These are phyloP conservation scores for Neopipo cinnamomea DNA, from an alignment of 2,113 vertebrate species.

Conservation along the genomic window DNA sequence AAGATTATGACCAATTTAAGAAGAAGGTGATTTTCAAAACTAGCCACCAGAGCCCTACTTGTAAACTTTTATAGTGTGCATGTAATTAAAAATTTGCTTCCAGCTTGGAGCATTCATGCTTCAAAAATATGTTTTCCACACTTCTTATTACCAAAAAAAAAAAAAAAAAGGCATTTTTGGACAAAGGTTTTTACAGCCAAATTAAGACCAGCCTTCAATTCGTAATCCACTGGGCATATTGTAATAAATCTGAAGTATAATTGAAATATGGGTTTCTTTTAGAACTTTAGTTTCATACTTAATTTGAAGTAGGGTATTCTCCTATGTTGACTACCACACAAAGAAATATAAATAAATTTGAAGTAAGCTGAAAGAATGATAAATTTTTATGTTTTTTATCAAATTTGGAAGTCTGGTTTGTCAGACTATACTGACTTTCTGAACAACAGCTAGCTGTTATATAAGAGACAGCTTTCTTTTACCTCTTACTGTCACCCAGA, in stretches of 20 bases:
- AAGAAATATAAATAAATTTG: neutral
- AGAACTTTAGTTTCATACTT: neutral
- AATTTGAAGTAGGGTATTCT: neutral
- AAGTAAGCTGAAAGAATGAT: neutral
- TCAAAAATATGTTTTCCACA: neutral
- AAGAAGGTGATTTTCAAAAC: conserved; percentile 1
- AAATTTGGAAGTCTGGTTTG: neutral
- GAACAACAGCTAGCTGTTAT: neutral
- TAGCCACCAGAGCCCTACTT: neutral
- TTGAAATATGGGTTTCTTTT: neutral
- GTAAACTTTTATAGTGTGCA: neutral
- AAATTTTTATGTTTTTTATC: neutral
- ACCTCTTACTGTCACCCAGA: neutral
- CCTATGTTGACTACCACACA: neutral
- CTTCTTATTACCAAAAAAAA: neutral
- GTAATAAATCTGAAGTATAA: neutral
- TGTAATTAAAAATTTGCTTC: conserved; percentile 29
- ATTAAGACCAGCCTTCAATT: neutral
- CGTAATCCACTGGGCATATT: neutral
- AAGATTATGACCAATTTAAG: conserved; percentile 10
- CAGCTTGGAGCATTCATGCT: neutral
- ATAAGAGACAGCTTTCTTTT: neutral
- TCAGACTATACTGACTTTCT: neutral
- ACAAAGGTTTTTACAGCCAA: neutral
- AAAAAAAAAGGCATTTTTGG: neutral